Evolutionary conservation across 2,888 invertebrate genomes (phyloP), one percentile per base, ranked within the genome.

Genomic region (Formica aserva): DNA sequence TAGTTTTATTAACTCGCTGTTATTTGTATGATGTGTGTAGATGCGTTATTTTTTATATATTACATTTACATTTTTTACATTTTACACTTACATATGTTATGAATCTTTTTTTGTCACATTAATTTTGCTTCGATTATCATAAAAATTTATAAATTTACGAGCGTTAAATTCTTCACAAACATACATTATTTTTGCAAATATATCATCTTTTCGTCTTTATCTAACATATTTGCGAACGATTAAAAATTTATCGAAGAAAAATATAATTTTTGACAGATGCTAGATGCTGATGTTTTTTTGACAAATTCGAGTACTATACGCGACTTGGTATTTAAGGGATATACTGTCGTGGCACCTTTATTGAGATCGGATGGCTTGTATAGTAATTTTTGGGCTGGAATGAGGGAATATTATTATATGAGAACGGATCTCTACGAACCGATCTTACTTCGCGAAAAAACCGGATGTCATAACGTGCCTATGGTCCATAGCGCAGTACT

Each of bases 301-400:
- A 97, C 97, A 13, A 96, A 98, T 89, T 95, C 96, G 0, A 94
- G 96, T 18, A 96, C 97, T 0, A 94, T 98, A 0, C 95, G 95
- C 83, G 92, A 95, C 69, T 95, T 98, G 32, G 96, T 98, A 0
- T 92, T 93, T 0, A 96, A 97, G 89, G 95, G 96, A 55, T 92
- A 96, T 18, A 95, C 96, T 3, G 95, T 98, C 13, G 96, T 97
- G 3, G 97, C 98, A 0, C 99, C 99, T 0, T 97, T 99, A 97
- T 95, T 99, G 45, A 95, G 97, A 77, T 98, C 98, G 0, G 97
- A 98, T 84, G 97, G 98, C 18, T 95, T 98, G 55, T 99, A 99
- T 94, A 98, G 98, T 26, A 99, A 99, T 95, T 99, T 98, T 95
- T 99, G 99, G 99, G 98, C 98, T 91, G 99, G 97, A 4, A 98